phyloP scores from a whole-genome alignment of 2,888 invertebrate species.

The Melitaea athalia region DNA sequence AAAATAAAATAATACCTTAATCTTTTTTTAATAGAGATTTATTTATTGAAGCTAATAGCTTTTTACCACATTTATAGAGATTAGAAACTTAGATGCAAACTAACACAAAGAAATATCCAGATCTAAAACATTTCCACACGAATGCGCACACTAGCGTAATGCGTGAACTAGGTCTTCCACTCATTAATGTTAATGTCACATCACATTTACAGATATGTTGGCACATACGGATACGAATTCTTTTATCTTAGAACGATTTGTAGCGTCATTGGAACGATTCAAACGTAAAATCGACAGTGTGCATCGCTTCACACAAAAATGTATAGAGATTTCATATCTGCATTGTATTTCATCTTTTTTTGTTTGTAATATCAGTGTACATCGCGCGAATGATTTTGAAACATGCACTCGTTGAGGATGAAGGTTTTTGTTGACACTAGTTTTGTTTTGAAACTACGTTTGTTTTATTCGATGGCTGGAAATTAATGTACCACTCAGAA shows the following conservation, averaged over 20 bases:
- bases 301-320: constrained; percentile 32
- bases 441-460: neutral
- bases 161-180: constrained; percentile 11
- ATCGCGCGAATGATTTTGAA: constrained; percentile 20
- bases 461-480: neutral
- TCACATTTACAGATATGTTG: neutral
- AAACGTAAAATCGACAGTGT: constrained; percentile 36
- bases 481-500: too few species aligned
- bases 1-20: too few species aligned
- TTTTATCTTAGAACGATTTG: constrained; percentile 20
- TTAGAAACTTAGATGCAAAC: neutral
- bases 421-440: too few species aligned
- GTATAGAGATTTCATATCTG: constrained; percentile 34
- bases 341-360: constrained; percentile 17
- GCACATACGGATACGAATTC: constrained; percentile 9
- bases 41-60: too few species aligned
- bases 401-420: too few species aligned
- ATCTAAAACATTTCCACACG: constrained; percentile 3
- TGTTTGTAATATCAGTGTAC: neutral
- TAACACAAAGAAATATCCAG: neutral
- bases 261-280: constrained; percentile 26
- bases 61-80: neutral
- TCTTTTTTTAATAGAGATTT: too few species aligned
- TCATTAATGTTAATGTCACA: neutral
- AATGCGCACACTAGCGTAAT: neutral